Evolutionary conservation across 2,113 vertebrate genomes (phyloP).

Genomic region (Gavia stellata): DNA sequence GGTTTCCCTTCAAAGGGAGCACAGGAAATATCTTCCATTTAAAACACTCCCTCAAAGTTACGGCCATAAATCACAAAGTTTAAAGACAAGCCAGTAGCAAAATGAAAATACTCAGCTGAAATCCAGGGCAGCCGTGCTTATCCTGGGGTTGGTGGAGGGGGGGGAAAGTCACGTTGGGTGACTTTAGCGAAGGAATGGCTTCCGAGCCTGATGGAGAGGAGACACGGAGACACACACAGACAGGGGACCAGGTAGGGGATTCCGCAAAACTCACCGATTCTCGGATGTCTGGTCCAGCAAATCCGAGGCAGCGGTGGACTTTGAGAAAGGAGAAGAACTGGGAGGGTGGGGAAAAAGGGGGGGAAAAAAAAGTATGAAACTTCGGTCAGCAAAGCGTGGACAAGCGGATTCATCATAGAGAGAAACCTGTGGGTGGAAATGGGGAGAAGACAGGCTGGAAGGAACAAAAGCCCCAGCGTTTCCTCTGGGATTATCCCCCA

Average conservation of each 20-base stretch:
- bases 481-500: neutral
- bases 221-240: neutral
- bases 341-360: neutral
- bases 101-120: neutral
- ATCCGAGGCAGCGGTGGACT: constrained; percentile 55
- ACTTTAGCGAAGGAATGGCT: neutral
- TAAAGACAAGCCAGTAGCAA: constrained; percentile 1
- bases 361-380: constrained; percentile 10
- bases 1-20: constrained; percentile 35
- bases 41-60: neutral
- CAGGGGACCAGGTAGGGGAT: neutral
- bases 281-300: constrained; percentile 64
- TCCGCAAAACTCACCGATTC: constrained; percentile 73
- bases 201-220: neutral
- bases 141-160: neutral
- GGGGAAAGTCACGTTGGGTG: neutral
- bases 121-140: neutral
- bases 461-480: neutral
- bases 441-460: neutral
- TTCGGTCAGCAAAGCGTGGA: neutral
- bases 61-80: constrained; percentile 6
- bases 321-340: constrained; percentile 68
- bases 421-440: neutral
- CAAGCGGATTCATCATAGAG: neutral
- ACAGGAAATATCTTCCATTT: constrained; percentile 30